Percentiles rank a stretch among this genome's conserved stretches.
Conservation (phyloP, 1,140 invertebrate species). For the Drosophila trapezifrons region DNA sequence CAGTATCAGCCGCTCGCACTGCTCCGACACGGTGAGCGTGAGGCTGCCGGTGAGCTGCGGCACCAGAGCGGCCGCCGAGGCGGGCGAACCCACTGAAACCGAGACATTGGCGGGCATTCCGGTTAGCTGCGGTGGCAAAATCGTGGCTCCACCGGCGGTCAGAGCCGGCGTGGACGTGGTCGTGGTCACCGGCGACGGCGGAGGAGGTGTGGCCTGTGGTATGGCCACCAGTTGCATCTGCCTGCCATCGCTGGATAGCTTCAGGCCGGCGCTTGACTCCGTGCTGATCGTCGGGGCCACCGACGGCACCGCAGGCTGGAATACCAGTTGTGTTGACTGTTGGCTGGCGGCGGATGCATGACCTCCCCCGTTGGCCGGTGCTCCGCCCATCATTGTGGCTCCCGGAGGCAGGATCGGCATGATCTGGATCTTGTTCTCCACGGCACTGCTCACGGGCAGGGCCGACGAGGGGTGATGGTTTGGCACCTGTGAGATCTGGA, state of each 20-base stretch:
- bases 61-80: constrained; percentile 71
- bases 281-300: constrained; percentile 28
- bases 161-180: constrained; percentile 21
- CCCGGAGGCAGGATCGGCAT: constrained; percentile 78
- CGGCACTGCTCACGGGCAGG: constrained; percentile 60
- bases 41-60: constrained; percentile 81
- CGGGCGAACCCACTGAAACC: constrained; percentile 76
- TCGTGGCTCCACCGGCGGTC: constrained; percentile 59
- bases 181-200: constrained; percentile 6
- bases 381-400: constrained; percentile 70
- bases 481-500: constrained; percentile 81
- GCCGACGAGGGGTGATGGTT: constrained; percentile 53
- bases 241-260: constrained; percentile 67
- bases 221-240: constrained; percentile 79
- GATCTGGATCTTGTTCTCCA: constrained; percentile 84
- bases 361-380: constrained; percentile 20
- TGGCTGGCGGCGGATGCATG: constrained; percentile 19
- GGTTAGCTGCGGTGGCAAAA: constrained; percentile 70
- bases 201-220: constrained; percentile 54
- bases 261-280: constrained; percentile 47
- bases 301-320: constrained; percentile 44
- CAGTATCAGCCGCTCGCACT: constrained; percentile 78
- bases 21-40: constrained; percentile 79
- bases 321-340: constrained; percentile 53
- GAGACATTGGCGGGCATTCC: constrained; percentile 76